Evolutionary conservation across 2,797 vertebrate genomes (phyloP), one percentile per base, ranked within the genome.

Genomic region (Acanthiza pusilla): DNA sequence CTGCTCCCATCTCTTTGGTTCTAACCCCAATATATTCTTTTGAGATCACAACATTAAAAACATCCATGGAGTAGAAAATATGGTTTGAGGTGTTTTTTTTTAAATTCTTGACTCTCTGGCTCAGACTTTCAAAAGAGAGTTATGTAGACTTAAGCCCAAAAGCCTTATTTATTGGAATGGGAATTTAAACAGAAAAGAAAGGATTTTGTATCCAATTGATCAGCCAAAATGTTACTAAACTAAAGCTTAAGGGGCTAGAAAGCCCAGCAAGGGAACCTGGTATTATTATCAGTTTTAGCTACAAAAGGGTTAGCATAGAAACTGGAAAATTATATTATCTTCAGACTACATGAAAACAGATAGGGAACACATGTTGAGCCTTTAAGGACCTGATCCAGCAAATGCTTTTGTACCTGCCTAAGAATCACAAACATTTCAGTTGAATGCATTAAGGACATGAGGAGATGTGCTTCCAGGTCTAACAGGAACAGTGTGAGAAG

Each of bases 181-280:
- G 89, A 94, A 92, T 97, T 95, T 95, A 67, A 94, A 91, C 81
- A 84, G 92, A 96, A 97, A 94, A 95, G 81, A 96, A 89, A 88
- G 25, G n/a, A 61, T 3, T 85, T 88, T 92, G 29, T 92, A 85
- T 62, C 61, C 50, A 94, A 74, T 23, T 93, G 92, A 96, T 96
- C 91, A 93, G 57, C 63, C 76, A 96, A 94, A 93, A 94, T 91
- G 85, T 96, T 97, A 94, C 92, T 95, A 88, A 96, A 90, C 58
- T 87, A 30, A 96, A 91, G 68, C 75, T 89, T 94, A 92, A 88
- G 80, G 80, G 81, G 89, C 94, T 92, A 94, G 70, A 66, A 93
- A 93, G 76, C 38, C 9, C 27, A 91, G 67, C 67, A 88, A 89
- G 68, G 68, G 78, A 93, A 91, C 81, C 16, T 51, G 34, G 68